A percentile compares a stretch with the other conserved stretches of the same genome.
These are phyloP conservation scores for Zaprionus gabonicus DNA, from an alignment of 1,140 invertebrate species.

Conservation along the genomic window DNA sequence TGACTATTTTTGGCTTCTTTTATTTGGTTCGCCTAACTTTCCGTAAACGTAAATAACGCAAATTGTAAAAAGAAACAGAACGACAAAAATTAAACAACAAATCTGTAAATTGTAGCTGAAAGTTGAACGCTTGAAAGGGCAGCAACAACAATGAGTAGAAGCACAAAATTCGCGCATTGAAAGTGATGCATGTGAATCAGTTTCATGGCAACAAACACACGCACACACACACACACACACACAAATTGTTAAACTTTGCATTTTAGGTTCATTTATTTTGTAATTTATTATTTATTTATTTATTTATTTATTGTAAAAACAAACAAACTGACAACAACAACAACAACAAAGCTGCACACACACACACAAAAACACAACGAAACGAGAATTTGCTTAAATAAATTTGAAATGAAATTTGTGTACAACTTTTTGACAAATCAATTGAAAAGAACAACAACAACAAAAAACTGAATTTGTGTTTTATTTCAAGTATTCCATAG, in stretches of 20 bases:
- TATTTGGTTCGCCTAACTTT: conserved; percentile 67
- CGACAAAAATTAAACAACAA: conserved; percentile 22
- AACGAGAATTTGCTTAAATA: conserved; percentile 74
- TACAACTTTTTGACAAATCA: conserved; percentile 71
- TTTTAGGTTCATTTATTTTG: conserved; percentile 79
- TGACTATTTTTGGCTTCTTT: conserved; percentile 56
- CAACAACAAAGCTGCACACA: conserved; percentile 52
- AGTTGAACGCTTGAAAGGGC: conserved; percentile 81
- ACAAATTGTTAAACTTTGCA: conserved; percentile 74
- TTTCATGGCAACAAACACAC: conserved; percentile 25
- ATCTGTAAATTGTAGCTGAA: conserved; percentile 75
- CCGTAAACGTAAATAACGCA: conserved; percentile 74
- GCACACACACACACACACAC: not conserved
- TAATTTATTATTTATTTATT: conserved; percentile 83
- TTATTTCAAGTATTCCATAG: conserved; percentile 50
- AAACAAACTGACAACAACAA: conserved; percentile 51
- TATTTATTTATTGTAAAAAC: conserved; percentile 80
- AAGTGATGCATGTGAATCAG: conserved; percentile 33
- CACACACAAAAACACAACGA: conserved; percentile 42
- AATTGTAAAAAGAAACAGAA: conserved; percentile 57
- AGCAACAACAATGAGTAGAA: conserved; percentile 25
- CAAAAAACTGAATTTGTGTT: conserved; percentile 50
- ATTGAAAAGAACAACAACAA: conserved; percentile 44
- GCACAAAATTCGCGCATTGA: conserved; percentile 7
- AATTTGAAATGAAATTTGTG: conserved; percentile 78